A percentile compares a stretch with the other conserved stretches of the same genome.
Conservation (phyloP, 2,113 vertebrate genomes). For the Bos taurus region DNA sequence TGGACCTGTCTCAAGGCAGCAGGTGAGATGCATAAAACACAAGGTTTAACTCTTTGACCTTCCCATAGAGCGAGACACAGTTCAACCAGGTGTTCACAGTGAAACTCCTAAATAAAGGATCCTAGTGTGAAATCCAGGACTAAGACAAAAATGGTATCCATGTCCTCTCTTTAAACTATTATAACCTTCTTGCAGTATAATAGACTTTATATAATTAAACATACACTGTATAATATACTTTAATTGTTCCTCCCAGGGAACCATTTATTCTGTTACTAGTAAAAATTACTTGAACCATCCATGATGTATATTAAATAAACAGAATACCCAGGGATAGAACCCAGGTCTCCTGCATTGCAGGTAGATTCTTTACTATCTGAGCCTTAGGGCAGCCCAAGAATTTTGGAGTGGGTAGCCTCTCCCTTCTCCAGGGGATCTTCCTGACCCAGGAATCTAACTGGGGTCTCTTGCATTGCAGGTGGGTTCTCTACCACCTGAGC, state of each 20-base stretch:
- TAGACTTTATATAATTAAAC: neutral
- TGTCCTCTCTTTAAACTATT: neutral
- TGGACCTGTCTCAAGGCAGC: neutral
- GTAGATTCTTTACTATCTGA: neutral
- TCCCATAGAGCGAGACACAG: neutral
- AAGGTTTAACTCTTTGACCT: neutral
- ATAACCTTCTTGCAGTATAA: neutral
- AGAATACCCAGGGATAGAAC: neutral
- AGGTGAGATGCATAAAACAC: neutral
- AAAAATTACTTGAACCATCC: neutral
- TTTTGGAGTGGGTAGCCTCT: neutral
- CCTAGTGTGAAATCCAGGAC: neutral
- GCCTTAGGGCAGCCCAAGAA: neutral
- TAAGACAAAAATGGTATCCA: neutral
- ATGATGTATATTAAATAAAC: neutral
- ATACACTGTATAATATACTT: neutral
- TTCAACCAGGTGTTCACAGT: neutral
- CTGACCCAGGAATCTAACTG: neutral
- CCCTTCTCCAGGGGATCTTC: neutral
- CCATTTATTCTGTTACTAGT: neutral
- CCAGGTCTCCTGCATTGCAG: neutral
- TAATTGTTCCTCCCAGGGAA: neutral
- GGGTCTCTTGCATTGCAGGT: neutral
- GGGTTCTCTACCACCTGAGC: neutral
- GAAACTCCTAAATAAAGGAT: neutral